Evolutionary conservation across 2,113 vertebrate genomes (phyloP).

Genomic region (Cyanoderma ruficeps): DNA sequence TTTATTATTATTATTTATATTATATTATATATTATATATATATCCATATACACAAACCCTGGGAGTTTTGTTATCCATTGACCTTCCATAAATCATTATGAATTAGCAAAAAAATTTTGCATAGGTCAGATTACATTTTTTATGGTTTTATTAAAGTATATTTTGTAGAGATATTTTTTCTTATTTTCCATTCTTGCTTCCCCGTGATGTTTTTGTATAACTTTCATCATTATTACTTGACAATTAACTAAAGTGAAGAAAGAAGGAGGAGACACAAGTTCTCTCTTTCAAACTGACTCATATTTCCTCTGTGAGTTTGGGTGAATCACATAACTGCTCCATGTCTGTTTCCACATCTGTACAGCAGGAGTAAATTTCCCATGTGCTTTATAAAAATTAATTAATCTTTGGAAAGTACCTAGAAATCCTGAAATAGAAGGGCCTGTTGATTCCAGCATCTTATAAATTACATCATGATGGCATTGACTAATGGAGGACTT

Average conservation of each 20-base stretch:
- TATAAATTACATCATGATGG: neutral
- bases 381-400: slow-evolving; percentile 13
- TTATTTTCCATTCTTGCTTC: neutral
- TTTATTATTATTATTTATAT: slow-evolving; percentile 49
- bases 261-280: neutral
- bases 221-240: neutral
- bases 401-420: neutral
- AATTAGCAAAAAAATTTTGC: slow-evolving; percentile 3
- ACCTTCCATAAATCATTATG: neutral
- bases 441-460: neutral
- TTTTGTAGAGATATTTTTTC: neutral
- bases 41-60: slow-evolving; percentile 14
- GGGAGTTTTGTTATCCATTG: slow-evolving; percentile 18
- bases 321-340: neutral
- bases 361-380: neutral
- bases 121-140: neutral
- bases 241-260: neutral
- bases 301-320: neutral
- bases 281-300: neutral
- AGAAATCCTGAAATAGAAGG: neutral
- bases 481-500: neutral
- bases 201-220: neutral
- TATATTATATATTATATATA: too few species aligned
- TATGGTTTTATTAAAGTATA: neutral
- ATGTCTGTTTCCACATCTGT: slow-evolving; percentile 20